These are phyloP conservation scores for Lithobates sylvaticus DNA, from an alignment of 2,797 vertebrate species.

Conservation along the genomic window DNA sequence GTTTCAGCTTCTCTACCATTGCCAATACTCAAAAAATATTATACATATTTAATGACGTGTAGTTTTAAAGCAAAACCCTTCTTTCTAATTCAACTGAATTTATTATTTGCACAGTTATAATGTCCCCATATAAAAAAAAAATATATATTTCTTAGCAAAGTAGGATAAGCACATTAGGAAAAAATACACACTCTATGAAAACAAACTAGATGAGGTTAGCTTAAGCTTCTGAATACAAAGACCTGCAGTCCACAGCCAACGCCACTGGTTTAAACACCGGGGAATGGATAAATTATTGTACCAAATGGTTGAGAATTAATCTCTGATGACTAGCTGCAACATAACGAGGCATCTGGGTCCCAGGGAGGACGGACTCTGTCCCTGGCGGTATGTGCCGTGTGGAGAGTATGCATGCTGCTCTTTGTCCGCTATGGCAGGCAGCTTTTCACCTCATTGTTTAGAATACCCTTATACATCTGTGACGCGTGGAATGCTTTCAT, in stretches of 20 bases:
- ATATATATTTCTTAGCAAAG: background rate
- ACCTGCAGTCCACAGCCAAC: conserved; percentile 68
- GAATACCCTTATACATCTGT: conserved; percentile 93
- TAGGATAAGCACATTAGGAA: background rate
- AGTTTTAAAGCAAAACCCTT: no score
- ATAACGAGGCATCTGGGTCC: conserved; percentile 87
- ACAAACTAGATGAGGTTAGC: conserved; percentile 74
- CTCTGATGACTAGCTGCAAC: conserved; percentile 82
- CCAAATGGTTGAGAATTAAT: conserved; percentile 86
- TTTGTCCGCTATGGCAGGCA: conserved; percentile 86
- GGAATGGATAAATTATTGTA: conserved; percentile 83
- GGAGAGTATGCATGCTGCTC: conserved; percentile 79
- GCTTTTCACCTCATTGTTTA: conserved; percentile 88
- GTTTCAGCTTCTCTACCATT: no score
- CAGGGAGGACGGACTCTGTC: conserved; percentile 83
- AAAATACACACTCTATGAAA: background rate
- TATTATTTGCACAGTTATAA: background rate
- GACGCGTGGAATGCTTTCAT: conserved; percentile 90
- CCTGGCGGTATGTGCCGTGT: conserved; percentile 82
- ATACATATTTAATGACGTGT: no score
- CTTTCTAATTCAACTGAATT: background rate
- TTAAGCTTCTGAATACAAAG: conserved; percentile 75
- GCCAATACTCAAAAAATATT: no score
- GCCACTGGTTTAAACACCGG: conserved; percentile 78
- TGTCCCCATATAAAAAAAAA: background rate